Percentiles rank a stretch among this genome's conserved stretches.
phyloP scores from a whole-genome alignment of 2,888 invertebrate genomes.

The Megalurothrips usitatus region DNA sequence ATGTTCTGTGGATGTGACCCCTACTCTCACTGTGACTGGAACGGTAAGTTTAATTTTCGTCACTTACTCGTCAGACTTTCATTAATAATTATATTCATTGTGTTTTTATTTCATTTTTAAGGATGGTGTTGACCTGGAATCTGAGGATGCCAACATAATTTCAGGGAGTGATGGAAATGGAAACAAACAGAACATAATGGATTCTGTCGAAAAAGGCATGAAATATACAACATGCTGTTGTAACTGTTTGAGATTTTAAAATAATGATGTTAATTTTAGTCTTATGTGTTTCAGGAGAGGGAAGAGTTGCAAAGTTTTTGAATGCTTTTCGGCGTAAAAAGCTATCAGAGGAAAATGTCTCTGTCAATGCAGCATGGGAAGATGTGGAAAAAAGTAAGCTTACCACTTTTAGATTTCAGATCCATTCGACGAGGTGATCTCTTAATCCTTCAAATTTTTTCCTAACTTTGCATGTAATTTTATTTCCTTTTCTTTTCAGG shows the following conservation, averaged over 20 bases:
- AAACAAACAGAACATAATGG: background rate
- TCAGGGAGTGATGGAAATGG: background rate
- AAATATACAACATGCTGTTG: background rate
- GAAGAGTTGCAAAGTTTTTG: background rate
- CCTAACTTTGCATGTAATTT: background rate
- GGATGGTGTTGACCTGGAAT: constrained; percentile 3
- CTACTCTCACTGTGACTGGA: background rate
- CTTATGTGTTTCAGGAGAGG: background rate
- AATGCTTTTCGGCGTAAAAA: constrained; percentile 11
- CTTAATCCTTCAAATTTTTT: background rate
- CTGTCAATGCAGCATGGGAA: background rate
- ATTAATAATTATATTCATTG: too few species aligned
- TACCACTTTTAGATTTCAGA: background rate
- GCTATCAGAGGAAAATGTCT: background rate
- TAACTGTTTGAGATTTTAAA: background rate
- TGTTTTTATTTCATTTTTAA: background rate
- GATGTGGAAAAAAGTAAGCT: background rate
- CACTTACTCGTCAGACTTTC: too few species aligned
- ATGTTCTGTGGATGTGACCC: constrained; percentile 5
- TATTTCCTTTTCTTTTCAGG: background rate
- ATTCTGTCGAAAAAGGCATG: background rate
- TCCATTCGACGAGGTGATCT: background rate
- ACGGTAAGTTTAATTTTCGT: background rate
- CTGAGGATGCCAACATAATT: background rate
- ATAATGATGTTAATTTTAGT: too few species aligned